Conservation (phyloP, 2,113 vertebrate species). For the Porphyrio hochstetteri region DNA sequence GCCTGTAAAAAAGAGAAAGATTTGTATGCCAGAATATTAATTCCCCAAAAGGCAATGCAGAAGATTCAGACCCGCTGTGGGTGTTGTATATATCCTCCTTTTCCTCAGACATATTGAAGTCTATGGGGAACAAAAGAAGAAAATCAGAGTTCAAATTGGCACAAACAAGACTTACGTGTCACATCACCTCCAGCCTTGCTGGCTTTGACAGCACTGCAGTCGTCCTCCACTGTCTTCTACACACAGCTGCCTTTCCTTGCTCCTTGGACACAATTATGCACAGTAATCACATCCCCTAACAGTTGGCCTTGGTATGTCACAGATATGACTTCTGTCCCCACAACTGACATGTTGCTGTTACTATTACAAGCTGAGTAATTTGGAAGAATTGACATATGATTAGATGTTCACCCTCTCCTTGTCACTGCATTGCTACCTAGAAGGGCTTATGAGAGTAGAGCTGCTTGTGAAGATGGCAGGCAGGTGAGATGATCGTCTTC, state of each 20-base stretch:
- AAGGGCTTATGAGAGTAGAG: neutral
- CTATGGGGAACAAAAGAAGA: neutral
- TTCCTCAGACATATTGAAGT: neutral
- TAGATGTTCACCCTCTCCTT: neutral
- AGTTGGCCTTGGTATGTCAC: neutral
- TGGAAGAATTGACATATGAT: neutral
- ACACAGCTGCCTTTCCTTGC: neutral
- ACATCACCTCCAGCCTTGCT: neutral
- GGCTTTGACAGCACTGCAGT: neutral
- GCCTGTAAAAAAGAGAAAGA: neutral
- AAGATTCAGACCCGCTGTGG: neutral
- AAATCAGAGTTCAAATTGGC: neutral
- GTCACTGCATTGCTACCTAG: neutral
- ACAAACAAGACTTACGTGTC: neutral
- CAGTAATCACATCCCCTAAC: neutral
- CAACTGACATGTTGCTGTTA: fast-evolving
- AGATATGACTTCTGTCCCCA: neutral
- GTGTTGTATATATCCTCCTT: neutral
- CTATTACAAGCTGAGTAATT: neutral
- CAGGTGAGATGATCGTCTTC: neutral
- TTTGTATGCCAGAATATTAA: neutral
- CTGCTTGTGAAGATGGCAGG: neutral
- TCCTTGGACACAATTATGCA: neutral
- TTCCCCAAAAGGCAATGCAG: neutral
- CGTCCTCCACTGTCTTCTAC: neutral